Evolutionary conservation across 2,113 vertebrate species (phyloP).

Genomic region (Corythaixoides concolor): DNA sequence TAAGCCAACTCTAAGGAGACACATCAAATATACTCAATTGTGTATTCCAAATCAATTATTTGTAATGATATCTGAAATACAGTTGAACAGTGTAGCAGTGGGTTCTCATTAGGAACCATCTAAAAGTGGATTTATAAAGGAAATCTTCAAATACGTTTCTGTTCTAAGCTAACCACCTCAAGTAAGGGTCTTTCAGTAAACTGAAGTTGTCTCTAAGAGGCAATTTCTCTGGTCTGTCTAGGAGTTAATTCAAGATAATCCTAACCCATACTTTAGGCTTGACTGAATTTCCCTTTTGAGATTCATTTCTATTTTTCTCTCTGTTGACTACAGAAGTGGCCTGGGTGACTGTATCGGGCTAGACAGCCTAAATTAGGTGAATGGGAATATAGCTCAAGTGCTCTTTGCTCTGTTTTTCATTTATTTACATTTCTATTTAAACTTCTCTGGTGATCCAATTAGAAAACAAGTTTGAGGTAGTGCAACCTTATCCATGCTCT

Average conservation of each 20-base stretch:
- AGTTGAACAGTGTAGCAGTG: not conserved
- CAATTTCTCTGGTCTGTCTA: not conserved
- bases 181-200: not conserved
- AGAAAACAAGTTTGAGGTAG: not conserved
- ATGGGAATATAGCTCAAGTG: not conserved
- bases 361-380: not conserved
- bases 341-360: not conserved
- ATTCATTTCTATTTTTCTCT: not conserved
- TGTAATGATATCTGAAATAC: not conserved
- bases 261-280: not conserved
- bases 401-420: not conserved
- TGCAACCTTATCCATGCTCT: not conserved
- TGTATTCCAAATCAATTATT: not conserved
- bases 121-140: not conserved
- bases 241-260: not conserved
- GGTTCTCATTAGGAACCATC: not conserved
- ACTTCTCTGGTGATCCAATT: not conserved
- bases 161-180: not conserved
- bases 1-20: not conserved
- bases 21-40: not conserved
- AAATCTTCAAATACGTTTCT: not conserved
- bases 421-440: not conserved
- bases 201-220: not conserved
- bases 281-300: not conserved
- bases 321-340: not conserved